phyloP scores from a whole-genome alignment of 64 coral and sea anemone species.

The Dendronephthya gigantea region DNA sequence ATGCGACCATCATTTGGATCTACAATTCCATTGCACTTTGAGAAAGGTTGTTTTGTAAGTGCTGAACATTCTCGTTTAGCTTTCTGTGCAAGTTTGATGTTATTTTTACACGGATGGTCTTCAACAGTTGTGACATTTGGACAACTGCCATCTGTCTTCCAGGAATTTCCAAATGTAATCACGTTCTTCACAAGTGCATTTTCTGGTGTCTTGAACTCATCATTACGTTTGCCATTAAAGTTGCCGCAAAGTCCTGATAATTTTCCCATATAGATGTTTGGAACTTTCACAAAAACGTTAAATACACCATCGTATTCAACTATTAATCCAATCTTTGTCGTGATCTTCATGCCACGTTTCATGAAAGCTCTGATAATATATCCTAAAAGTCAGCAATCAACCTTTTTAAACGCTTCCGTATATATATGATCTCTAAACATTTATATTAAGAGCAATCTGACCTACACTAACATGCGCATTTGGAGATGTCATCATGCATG shows the following conservation, averaged over 20 bases:
- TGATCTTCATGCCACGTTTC: neutral
- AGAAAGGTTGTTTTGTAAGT: neutral
- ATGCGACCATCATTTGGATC: neutral
- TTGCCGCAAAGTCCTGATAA: neutral
- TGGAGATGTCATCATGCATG: too few species aligned
- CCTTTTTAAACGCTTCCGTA: neutral
- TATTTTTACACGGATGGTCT: neutral
- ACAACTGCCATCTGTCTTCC: neutral
- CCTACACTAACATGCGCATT: too few species aligned
- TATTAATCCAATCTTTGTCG: neutral
- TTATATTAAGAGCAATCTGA: too few species aligned
- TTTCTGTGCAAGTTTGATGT: neutral
- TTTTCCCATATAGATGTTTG: neutral
- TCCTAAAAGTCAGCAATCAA: neutral
- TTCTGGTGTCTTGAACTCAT: neutral
- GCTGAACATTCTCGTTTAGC: neutral
- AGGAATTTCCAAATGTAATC: neutral
- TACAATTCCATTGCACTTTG: neutral
- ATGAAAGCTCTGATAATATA: neutral
- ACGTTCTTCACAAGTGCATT: neutral
- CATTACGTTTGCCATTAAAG: neutral
- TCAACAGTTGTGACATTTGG: neutral
- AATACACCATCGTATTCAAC: neutral
- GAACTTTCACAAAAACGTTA: neutral
- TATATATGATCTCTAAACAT: too few species aligned